phyloP scores from a whole-genome alignment of 2,888 invertebrate species.

The Drosophila niveifrons region DNA sequence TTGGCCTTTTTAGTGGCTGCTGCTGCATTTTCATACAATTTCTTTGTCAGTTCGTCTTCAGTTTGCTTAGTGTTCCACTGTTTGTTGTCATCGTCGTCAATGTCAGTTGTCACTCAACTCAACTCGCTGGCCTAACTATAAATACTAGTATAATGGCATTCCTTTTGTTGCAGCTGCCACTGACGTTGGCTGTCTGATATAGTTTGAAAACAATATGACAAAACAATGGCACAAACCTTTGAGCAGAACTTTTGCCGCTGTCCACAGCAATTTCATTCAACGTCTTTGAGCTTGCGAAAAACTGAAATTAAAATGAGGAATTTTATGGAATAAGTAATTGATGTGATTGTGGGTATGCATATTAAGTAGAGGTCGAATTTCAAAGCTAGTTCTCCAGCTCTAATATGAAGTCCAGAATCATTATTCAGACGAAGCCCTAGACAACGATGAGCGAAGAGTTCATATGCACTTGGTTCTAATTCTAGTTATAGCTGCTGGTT shows the following conservation, averaged over 20 bases:
- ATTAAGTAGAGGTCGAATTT: too few relatives aligned
- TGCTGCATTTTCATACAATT: conserved; percentile 18
- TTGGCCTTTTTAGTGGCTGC: conserved; percentile 37
- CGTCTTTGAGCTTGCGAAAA: conserved; percentile 9
- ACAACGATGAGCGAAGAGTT: too few relatives aligned
- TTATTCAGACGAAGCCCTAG: too few relatives aligned
- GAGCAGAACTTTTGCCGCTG: conserved; percentile 41
- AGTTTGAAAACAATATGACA: conserved; percentile 24
- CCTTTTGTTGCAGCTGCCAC: conserved; percentile 33
- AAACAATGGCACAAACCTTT: conserved; percentile 28
- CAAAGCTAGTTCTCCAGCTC: too few relatives aligned
- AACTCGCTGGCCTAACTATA: conserved; percentile 23
- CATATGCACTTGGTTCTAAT: too few relatives aligned
- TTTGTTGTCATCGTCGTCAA: conserved; percentile 18
- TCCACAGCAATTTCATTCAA: conserved; percentile 40
- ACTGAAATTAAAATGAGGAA: too few relatives aligned
- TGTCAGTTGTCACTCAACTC: conserved; percentile 39
- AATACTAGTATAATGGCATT: conserved; percentile 19
- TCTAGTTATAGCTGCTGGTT: too few relatives aligned
- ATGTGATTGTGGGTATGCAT: too few relatives aligned
- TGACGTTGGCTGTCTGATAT: conserved; percentile 25
- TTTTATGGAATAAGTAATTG: too few relatives aligned
- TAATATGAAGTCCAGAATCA: too few relatives aligned
- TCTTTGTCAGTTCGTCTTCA: conserved; percentile 28
- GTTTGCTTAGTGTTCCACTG: neutral